Percentiles rank a stretch among this genome's conserved stretches.
Evolutionary conservation across 2,113 vertebrate species (phyloP).

Genomic region (Anarrhichthys ocellatus): DNA sequence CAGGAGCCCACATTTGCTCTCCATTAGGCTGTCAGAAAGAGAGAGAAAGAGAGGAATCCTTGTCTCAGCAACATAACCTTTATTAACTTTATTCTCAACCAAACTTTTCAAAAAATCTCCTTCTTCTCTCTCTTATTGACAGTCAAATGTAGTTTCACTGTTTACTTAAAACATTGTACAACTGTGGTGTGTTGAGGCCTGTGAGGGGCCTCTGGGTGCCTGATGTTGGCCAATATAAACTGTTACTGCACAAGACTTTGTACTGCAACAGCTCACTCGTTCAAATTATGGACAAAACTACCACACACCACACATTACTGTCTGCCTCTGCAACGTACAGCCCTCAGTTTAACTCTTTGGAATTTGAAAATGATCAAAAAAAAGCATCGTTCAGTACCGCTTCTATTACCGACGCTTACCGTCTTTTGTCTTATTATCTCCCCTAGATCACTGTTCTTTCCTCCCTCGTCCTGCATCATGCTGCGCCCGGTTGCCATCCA

Average conservation of each 20-base stretch:
- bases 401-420: background rate
- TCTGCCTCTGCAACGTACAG: slow-evolving; percentile 18
- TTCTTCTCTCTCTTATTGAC: slow-evolving; percentile 5
- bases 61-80: slow-evolving; percentile 6
- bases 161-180: slow-evolving; percentile 22
- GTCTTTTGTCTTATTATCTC: slow-evolving; percentile 14
- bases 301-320: slow-evolving; percentile 46
- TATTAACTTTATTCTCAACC: background rate
- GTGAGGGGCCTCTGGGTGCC: slow-evolving; percentile 18
- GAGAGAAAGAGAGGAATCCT: slow-evolving; percentile 28
- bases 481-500: slow-evolving; percentile 30
- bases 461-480: slow-evolving; percentile 54
- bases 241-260: slow-evolving; percentile 31
- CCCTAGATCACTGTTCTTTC: slow-evolving; percentile 28
- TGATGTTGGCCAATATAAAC: slow-evolving; percentile 49
- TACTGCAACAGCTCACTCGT: slow-evolving; percentile 24
- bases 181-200: slow-evolving; percentile 27
- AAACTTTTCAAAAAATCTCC: background rate
- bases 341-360: background rate
- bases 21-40: slow-evolving; percentile 49
- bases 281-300: slow-evolving; percentile 43
- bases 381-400: background rate
- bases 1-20: slow-evolving; percentile 61
- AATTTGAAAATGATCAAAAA: background rate
- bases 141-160: slow-evolving; percentile 8